Conservation (phyloP, 2,888 invertebrate species). For the Phaonia tiefii region DNA sequence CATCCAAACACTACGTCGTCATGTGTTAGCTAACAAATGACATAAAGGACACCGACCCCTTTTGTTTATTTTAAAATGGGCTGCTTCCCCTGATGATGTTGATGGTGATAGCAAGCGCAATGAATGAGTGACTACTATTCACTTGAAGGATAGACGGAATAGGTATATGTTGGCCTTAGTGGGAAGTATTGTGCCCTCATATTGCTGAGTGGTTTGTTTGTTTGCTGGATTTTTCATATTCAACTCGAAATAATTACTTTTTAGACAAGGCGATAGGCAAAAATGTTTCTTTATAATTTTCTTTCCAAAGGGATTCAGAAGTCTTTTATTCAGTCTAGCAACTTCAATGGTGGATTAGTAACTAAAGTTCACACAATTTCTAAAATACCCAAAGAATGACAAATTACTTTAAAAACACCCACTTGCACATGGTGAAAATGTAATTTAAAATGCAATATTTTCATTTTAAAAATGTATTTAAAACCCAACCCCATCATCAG, state of each 20-base stretch:
- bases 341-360: constrained; percentile 12
- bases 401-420: constrained; percentile 65
- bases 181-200: constrained; percentile 44
- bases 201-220: constrained; percentile 57
- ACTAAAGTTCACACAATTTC: constrained; percentile 14
- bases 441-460: constrained; percentile 30
- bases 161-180: neutral
- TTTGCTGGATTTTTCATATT: constrained; percentile 66
- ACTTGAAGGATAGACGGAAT: constrained; percentile 12
- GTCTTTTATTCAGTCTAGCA: constrained; percentile 6
- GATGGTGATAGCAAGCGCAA: constrained; percentile 48
- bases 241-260: constrained; percentile 69
- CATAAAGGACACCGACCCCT: constrained; percentile 62
- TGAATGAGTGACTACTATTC: neutral
- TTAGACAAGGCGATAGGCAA: constrained; percentile 49
- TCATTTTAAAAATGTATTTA: constrained; percentile 19
- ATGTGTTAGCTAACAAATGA: constrained; percentile 58
- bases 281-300: neutral
- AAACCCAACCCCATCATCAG: constrained; percentile 31
- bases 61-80: constrained; percentile 57
- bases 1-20: constrained; percentile 21
- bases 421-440: constrained; percentile 74
- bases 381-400: constrained; percentile 57
- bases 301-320: constrained; percentile 42
- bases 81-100: constrained; percentile 42